Conservation (phyloP, 2,113 vertebrate genomes). For the Centropus unirufus region DNA sequence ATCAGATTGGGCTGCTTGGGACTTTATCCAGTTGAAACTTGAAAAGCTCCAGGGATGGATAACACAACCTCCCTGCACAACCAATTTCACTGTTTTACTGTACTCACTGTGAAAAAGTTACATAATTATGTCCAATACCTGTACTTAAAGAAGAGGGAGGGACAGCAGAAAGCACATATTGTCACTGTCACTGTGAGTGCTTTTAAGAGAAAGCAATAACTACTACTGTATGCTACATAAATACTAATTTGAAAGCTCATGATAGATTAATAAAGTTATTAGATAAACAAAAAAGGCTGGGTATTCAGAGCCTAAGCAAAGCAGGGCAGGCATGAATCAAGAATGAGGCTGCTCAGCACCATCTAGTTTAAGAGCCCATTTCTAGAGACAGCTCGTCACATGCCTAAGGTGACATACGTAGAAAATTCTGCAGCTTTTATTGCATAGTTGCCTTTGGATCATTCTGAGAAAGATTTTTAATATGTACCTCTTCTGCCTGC, state of each 20-base stretch:
- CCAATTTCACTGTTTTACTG: not conserved
- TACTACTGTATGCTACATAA: too few species aligned
- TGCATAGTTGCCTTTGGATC: not conserved
- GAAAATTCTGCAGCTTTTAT: not conserved
- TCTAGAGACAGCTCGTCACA: not conserved
- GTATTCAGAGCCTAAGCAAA: not conserved
- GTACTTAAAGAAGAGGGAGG: not conserved
- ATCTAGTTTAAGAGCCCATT: not conserved
- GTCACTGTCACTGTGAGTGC: not conserved
- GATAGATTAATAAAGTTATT: not conserved
- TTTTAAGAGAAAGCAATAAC: not conserved
- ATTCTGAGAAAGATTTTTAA: not conserved
- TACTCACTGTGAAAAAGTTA: not conserved
- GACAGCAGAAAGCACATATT: not conserved
- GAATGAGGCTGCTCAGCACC: not conserved
- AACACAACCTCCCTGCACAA: not conserved
- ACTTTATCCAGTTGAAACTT: not conserved
- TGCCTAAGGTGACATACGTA: rapidly evolving
- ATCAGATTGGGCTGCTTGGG: not conserved
- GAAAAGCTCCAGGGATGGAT: not conserved
- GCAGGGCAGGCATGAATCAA: not conserved
- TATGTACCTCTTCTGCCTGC: not conserved
- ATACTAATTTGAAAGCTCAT: not conserved
- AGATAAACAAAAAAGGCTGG: not conserved
- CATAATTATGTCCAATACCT: not conserved